A percentile compares a stretch with the other conserved stretches of the same genome.
Evolutionary conservation across 2,113 vertebrate genomes (phyloP).

Genomic region (Pseudolaguvia tuberculata): DNA sequence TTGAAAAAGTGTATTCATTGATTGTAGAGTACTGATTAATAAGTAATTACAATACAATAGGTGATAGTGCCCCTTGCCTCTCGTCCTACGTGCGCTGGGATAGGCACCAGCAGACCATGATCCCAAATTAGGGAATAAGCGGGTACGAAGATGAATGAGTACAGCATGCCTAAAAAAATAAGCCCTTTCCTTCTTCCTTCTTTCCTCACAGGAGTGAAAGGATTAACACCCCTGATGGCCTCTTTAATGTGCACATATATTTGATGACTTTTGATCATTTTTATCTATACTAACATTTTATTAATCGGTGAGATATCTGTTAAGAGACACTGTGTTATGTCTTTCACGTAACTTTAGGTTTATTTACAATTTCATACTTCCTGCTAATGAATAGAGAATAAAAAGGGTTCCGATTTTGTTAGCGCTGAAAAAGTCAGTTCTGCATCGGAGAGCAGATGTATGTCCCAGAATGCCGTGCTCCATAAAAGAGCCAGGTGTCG

Average conservation of each 20-base stretch:
- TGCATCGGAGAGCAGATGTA: slow-evolving; percentile 16
- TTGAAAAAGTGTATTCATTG: too few relatives aligned
- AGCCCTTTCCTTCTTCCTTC: slow-evolving; percentile 33
- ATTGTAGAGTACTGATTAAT: too few relatives aligned
- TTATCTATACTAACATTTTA: slow-evolving; percentile 10
- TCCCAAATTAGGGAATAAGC: too few relatives aligned
- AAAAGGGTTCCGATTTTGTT: slow-evolving; percentile 16
- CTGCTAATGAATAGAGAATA: neutral
- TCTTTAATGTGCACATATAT: slow-evolving; percentile 26
- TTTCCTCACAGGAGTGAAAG: slow-evolving; percentile 38
- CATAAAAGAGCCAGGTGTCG: slow-evolving; percentile 36
- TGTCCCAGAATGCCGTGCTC: slow-evolving; percentile 11
- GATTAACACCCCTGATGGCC: slow-evolving; percentile 40
- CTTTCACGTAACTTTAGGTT: slow-evolving; percentile 15
- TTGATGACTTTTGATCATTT: neutral
- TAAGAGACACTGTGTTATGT: slow-evolving; percentile 33
- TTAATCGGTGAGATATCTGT: slow-evolving; percentile 5
- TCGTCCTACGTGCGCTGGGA: too few relatives aligned
- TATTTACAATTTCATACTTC: slow-evolving; percentile 38
- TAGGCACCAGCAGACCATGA: too few relatives aligned
- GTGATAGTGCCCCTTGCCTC: too few relatives aligned
- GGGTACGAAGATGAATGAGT: too few relatives aligned
- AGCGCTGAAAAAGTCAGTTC: neutral
- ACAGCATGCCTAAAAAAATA: slow-evolving; percentile 53
- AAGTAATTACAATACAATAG: too few relatives aligned